Base-by-base conservation (phyloP, 2,888 invertebrate genomes). In the Glyphotaelius pellucidus region DNA sequence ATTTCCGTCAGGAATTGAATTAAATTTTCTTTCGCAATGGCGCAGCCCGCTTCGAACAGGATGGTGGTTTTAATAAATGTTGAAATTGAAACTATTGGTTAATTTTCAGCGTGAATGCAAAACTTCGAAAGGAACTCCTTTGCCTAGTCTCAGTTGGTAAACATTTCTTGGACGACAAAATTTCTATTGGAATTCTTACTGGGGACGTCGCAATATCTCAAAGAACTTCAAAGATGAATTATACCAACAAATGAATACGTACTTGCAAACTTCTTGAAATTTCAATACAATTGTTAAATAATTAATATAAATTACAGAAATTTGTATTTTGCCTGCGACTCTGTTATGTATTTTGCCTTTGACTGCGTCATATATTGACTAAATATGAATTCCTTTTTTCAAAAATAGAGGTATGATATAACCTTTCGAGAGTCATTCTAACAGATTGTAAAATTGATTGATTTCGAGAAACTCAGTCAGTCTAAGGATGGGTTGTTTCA, bases 11-110 rank as follows among this genome's bases (percentile, higher is more conserved):
- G 80, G n/a, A 89, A 89, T 89, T 80, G 89, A 89, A 89, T 89
- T 89, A 89, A 89, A 89, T 89, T 89, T 89, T 80, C 80, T 80
- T 80, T 38, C 38, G 89, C 67, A 67, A 67, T 25, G 67, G 86
- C 30, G 84, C 85, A 31, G 80, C 91, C 47, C 91, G 90, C 86
- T 89, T 79, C 35, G 25, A 86, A 35, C 89, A 92, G 89, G 80
- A 89, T 89, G 81, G 90, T 31, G 89, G 91, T 90, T 92, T 92
- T 92, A 92, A 92, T 92, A 92, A 92, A 92, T 91, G 92, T 89
- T 67, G 90, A 91, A 92, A 92, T 88, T 90, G 91, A 92, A 92
- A 92, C 89, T 89, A 92, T 92, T 90, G 89, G 84, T 79, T 80
- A 90, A 91, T 92, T 91, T 91, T 85, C 90, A n/a, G 79, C 83